Base-by-base conservation (phyloP, 2,797 vertebrate genomes). In the Mycteria americana region DNA sequence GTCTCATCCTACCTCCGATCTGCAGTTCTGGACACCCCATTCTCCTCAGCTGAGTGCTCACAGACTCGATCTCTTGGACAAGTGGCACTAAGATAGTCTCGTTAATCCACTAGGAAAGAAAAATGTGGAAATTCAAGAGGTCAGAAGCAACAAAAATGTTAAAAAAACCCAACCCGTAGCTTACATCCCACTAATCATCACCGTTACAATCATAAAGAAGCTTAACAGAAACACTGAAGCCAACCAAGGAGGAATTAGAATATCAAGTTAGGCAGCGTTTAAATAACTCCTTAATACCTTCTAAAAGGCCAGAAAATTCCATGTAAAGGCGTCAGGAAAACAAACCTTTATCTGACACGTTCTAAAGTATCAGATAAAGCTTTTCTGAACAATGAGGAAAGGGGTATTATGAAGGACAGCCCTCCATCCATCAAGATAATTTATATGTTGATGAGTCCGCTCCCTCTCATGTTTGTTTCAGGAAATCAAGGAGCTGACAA, bases 21-120 rank as follows among this genome's bases (percentile, higher is more conserved):
- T 99, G 99, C 76, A 99, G 95, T 33, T 99, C 99, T 1, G 99
- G 99, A 81, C 99, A 99, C 21, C 99, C 99, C 98, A 99, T 99
- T 91, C 99, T 98, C 81, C 99, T 98, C 93, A 99, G 98, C 92
- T 99, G 98, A 21, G 98, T 98, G 98, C 99, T 99, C 92, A 99
- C 98, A 7, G 98, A 99, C 41, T 99, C 99, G 0, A 99, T 98
- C 98, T 99, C 99, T 63, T 98, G 99, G 37, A 99, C 99, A 86
- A 99, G 97, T 0, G 98, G 98, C 86, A 99, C 99, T 94, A 99
- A 97, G 92, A 99, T 99, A 15, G 99, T 99, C 97, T 99, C 99
- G 85, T 98, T 99, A 87, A 99, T 99, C 99, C 99, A 99, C 99
- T 99, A 83, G 18, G 83, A 95, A 74, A 72, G 74, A 65, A 81